Evolutionary conservation across 2,797 vertebrate genomes (phyloP), one percentile per base, ranked within the genome.

Genomic region (Poecilia wingei): DNA sequence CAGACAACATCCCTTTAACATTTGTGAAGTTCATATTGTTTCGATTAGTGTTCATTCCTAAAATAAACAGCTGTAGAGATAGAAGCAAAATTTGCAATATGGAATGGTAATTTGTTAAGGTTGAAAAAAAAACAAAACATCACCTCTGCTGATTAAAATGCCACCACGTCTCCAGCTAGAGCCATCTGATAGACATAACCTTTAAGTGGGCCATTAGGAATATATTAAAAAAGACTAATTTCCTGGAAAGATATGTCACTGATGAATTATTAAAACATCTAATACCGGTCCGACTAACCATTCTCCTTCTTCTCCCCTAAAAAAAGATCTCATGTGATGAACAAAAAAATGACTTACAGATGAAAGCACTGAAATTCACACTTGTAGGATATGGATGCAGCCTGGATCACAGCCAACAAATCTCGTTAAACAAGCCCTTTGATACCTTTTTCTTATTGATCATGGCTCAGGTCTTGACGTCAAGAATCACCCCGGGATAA

Each of bases 201-300:
- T 95, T 95, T 94, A 94, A 95, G 91, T 93, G 89, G 92, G 91
- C 91, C 92, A 94, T 95, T 95, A 95, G 92, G 92, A 95, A 95
- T 94, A 94, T 95, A 95, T 95, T 94, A 93, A 95, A 96, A 95
- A 95, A 95, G 80, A 93, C 89, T 94, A 68, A 96, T 95, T 95
- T 95, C 94, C 94, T 94, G 91, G 87, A 89, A 82, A 88, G 83
- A 94, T 89, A 86, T 91, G 93, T 91, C 90, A 90, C 85, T 87
- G 89, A 92, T 95, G 91, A 94, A 95, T 95, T 94, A 95, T 94
- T 94, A 92, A 94, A 92, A 92, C 84, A 87, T 87, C 86, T 89
- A 88, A 90, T 92, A 90, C 69, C 53, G 85, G 87, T 82, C 68
- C 83, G 78, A 81, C 74, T 82, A 51, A 81, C 74, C 81, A 53